A percentile compares a stretch with the other conserved stretches of the same genome.
These are phyloP conservation scores for Ypsolopha sequella DNA, from an alignment of 2,888 invertebrate genomes.

Conservation along the genomic window DNA sequence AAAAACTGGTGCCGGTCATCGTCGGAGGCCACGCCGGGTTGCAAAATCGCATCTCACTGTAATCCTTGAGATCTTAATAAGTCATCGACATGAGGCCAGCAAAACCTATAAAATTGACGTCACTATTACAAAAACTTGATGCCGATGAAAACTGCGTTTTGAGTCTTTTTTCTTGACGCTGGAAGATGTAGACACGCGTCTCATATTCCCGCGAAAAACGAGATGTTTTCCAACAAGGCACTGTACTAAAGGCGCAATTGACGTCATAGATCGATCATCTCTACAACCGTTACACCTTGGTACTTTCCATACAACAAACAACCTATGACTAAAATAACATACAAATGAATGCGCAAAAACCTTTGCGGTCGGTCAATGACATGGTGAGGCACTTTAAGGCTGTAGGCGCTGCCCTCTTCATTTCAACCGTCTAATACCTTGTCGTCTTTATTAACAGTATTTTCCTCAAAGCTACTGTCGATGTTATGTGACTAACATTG, in stretches of 20 bases:
- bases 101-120: not conserved
- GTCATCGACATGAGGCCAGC: not conserved
- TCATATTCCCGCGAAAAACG: no score
- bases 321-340: constrained; percentile 64
- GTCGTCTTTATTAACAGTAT: constrained; percentile 1
- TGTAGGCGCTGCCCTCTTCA: constrained; percentile 30
- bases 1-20: constrained; percentile 54
- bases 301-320: constrained; percentile 42
- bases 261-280: constrained; percentile 13
- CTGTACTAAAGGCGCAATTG: constrained; percentile 7
- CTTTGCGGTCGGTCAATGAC: constrained; percentile 62
- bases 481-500: not conserved
- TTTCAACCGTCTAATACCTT: constrained; percentile 27
- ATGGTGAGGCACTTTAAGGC: constrained; percentile 63
- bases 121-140: not conserved
- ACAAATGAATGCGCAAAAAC: constrained; percentile 58
- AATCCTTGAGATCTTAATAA: not conserved
- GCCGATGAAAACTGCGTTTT: no score
- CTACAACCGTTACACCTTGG: constrained; percentile 36
- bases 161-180: no score
- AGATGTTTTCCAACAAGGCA: no score
- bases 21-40: constrained; percentile 46
- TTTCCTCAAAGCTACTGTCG: not conserved
- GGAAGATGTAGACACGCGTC: no score
- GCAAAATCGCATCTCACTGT: not conserved